These are phyloP conservation scores for Chloroceryle aenea DNA, from an alignment of 2,113 vertebrate genomes.

Conservation along the genomic window DNA sequence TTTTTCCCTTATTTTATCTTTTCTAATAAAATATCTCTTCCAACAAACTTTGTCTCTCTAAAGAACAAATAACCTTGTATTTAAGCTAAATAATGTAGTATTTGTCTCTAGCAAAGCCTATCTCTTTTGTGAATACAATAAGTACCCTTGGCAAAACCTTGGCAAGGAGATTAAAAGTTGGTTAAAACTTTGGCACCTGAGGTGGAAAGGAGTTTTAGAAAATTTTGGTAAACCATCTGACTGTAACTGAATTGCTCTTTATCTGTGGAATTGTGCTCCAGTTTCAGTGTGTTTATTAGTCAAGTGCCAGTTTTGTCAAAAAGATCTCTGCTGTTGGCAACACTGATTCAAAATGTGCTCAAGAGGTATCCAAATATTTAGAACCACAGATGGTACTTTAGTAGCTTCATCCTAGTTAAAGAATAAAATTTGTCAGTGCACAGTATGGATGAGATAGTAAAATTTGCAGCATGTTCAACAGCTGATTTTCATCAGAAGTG, in stretches of 20 bases:
- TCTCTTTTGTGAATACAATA: not conserved
- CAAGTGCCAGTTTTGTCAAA: not conserved
- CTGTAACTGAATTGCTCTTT: not conserved
- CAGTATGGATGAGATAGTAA: not conserved
- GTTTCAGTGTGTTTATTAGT: not conserved
- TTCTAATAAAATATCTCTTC: not conserved
- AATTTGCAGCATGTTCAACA: not conserved
- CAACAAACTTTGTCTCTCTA: not conserved
- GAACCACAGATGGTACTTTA: slow-evolving; percentile 30
- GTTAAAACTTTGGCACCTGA: not conserved
- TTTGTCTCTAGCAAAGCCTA: not conserved
- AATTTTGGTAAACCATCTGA: not conserved
- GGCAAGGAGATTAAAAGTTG: not conserved
- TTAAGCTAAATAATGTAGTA: not conserved
- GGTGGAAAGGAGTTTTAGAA: not conserved
- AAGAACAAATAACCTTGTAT: not conserved
- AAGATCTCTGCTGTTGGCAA: not conserved
- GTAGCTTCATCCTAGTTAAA: not conserved
- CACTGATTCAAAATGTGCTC: not conserved
- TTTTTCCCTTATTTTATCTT: not conserved
- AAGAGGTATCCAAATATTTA: slow-evolving; percentile 38
- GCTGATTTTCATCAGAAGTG: not conserved
- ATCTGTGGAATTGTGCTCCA: not conserved
- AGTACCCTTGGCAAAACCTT: not conserved
- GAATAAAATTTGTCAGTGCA: not conserved